phyloP scores from a whole-genome alignment of 2,797 vertebrate genomes.

The Hemitrygon akajei region DNA sequence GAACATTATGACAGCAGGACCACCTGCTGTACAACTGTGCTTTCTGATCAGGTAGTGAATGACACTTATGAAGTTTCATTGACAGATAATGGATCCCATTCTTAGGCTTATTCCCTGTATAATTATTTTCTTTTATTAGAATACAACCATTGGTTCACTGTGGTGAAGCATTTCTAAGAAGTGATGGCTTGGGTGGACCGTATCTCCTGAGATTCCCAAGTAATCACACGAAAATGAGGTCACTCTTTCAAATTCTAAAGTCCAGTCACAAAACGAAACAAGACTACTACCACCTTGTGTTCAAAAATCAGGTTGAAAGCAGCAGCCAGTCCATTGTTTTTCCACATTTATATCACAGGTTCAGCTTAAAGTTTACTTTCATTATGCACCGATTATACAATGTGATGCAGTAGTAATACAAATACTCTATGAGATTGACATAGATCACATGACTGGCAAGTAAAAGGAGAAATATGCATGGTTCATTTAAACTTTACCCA shows the following conservation, averaged over 20 bases:
- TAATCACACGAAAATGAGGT: no score
- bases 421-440: conserved; percentile 34
- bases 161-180: background rate
- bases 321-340: background rate
- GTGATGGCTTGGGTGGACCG: background rate
- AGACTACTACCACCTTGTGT: conserved; percentile 1
- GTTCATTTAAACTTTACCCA: conserved; percentile 47
- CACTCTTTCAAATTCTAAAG: background rate
- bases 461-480: conserved; percentile 45
- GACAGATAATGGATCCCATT: background rate
- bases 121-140: background rate
- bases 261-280: background rate
- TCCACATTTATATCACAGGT: conserved; percentile 42
- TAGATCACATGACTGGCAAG: conserved; percentile 47
- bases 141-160: background rate
- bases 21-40: background rate
- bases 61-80: background rate
- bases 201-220: background rate
- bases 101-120: background rate
- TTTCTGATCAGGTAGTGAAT: background rate
- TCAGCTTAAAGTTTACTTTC: conserved; percentile 45
- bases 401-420: conserved; percentile 46
- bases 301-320: conserved; percentile 4
- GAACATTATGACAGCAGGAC: background rate
- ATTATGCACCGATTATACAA: conserved; percentile 43